These are phyloP conservation scores for Myotis pilosus DNA, from an alignment of 2,797 vertebrate genomes.

Conservation along the genomic window DNA sequence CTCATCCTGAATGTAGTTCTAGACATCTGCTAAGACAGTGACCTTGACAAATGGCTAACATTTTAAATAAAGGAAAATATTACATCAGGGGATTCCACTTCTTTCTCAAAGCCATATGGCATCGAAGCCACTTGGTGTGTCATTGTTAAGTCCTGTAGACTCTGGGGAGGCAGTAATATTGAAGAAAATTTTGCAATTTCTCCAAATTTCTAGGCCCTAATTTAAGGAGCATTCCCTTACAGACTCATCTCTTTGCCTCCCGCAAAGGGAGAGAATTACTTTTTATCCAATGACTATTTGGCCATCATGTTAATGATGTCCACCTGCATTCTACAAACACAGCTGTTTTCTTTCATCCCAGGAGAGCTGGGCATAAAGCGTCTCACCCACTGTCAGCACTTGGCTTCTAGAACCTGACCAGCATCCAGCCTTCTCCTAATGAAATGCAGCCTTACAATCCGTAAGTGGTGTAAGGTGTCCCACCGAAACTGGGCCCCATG, in stretches of 20 bases:
- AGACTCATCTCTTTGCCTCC: conserved; percentile 21
- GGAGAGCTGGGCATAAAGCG: conserved; percentile 26
- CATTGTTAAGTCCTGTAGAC: conserved; percentile 30
- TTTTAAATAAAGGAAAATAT: conserved; percentile 63
- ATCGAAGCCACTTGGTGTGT: neutral
- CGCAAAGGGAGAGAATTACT: conserved; percentile 18
- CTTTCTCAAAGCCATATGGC: conserved; percentile 58
- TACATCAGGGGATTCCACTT: conserved; percentile 22
- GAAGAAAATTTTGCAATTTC: conserved; percentile 40
- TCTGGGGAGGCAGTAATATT: neutral
- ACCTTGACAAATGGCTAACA: conserved; percentile 47
- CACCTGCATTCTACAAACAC: conserved; percentile 52
- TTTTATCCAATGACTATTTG: conserved; percentile 43
- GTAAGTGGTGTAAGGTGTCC: neutral
- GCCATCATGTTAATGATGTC: conserved; percentile 38
- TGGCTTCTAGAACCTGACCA: conserved; percentile 38
- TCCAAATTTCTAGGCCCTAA: neutral
- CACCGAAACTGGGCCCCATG: neutral
- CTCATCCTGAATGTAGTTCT: neutral
- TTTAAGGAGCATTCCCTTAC: conserved; percentile 50
- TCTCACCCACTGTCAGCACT: conserved; percentile 48
- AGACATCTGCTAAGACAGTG: conserved; percentile 22
- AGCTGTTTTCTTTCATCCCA: conserved; percentile 60
- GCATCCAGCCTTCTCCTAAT: conserved; percentile 40
- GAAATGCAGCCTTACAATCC: conserved; percentile 4